Conservation (phyloP, 1,140 invertebrate species). For the Theocolax elegans region DNA sequence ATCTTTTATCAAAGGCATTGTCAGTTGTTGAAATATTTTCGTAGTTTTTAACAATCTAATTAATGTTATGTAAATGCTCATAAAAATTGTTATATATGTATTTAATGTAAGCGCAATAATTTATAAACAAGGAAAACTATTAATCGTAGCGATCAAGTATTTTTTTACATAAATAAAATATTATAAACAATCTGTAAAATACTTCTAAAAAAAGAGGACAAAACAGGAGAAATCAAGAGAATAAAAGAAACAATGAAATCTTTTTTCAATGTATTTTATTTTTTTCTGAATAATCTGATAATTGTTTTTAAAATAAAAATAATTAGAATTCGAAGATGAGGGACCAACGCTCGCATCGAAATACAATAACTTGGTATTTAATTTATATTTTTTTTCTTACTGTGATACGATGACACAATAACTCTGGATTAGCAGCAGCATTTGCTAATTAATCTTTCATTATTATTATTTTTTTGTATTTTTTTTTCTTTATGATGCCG, state of each 20-base stretch:
- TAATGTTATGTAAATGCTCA: too few relatives aligned
- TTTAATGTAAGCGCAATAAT: too few relatives aligned
- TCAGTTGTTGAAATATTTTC: too few relatives aligned
- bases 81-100: too few relatives aligned
- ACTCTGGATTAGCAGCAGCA: constrained; percentile 13
- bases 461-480: constrained; percentile 9
- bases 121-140: too few relatives aligned
- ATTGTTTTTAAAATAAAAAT: constrained; percentile 35
- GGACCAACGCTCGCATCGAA: constrained; percentile 39
- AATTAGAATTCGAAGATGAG: constrained; percentile 31
- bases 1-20: not conserved
- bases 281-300: constrained; percentile 35
- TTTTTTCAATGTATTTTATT: constrained; percentile 32
- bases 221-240: constrained; percentile 26
- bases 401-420: constrained; percentile 32
- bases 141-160: too few relatives aligned
- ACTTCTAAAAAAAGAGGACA: too few relatives aligned
- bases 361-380: constrained; percentile 24
- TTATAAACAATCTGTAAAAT: too few relatives aligned
- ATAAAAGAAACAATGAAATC: not conserved
- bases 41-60: too few relatives aligned
- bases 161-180: too few relatives aligned
- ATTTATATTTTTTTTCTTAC: constrained; percentile 4
- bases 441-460: not conserved
- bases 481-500: not conserved